Evolutionary conservation across 2,797 vertebrate genomes (phyloP).

Genomic region (Enteromius radiatus): DNA sequence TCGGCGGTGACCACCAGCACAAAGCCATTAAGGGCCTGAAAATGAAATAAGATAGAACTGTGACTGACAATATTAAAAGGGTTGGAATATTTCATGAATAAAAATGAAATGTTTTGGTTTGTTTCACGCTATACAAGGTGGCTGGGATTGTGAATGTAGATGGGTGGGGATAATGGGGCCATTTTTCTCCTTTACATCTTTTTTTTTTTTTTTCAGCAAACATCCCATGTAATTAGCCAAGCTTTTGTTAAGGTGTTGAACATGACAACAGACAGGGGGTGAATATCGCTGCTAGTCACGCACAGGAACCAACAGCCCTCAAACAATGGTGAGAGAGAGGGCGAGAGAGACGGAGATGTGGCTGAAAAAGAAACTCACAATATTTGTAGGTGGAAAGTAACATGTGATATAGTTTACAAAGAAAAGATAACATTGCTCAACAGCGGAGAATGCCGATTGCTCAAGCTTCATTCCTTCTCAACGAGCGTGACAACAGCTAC

Average conservation of each 20-base stretch:
- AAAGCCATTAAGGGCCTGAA: slow-evolving; percentile 82
- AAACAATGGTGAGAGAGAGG: slow-evolving; percentile 55
- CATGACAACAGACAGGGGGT: slow-evolving; percentile 54
- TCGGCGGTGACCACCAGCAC: slow-evolving; percentile 83
- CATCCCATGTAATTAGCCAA: slow-evolving; percentile 61
- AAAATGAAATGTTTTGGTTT: not conserved
- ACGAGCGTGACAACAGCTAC: slow-evolving; percentile 27
- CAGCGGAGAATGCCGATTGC: slow-evolving; percentile 22
- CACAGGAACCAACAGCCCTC: slow-evolving; percentile 55
- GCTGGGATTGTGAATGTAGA: slow-evolving; percentile 14
- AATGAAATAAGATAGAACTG: slow-evolving; percentile 18
- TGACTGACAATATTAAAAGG: not conserved
- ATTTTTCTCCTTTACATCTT: slow-evolving; percentile 35
- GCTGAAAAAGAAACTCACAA: slow-evolving; percentile 19
- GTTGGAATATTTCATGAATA: not conserved
- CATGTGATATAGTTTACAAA: slow-evolving; percentile 34
- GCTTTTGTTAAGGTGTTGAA: slow-evolving; percentile 66
- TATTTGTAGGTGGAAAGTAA: slow-evolving; percentile 24
- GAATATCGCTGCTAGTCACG: slow-evolving; percentile 61
- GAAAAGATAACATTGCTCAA: slow-evolving; percentile 49
- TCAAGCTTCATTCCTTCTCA: slow-evolving; percentile 36
- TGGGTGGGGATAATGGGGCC: not conserved
- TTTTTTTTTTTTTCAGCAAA: slow-evolving; percentile 50
- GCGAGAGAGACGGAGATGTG: slow-evolving; percentile 24
- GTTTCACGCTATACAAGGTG: not conserved